Evolutionary conservation across 2,113 vertebrate species (phyloP), one percentile per base, ranked within the genome.

Genomic region (Corythornis vintsioides): DNA sequence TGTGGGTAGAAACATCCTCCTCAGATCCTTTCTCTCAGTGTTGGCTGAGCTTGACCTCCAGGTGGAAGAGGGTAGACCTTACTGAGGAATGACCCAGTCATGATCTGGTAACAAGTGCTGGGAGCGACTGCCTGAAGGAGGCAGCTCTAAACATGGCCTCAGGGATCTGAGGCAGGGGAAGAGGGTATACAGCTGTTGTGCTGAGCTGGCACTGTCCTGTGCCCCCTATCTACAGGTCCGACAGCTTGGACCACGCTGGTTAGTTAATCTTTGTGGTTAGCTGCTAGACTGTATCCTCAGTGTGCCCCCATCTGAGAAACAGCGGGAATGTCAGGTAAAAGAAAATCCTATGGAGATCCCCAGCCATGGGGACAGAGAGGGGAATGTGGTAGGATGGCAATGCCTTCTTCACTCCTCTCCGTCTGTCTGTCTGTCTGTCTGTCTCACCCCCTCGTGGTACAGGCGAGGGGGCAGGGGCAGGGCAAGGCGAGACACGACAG

Each of bases 401-500:
- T n/a, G 7, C 40, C 13, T 13, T 19, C 45, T 47, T 29, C 79
- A 83, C 61, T 40, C 24, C 10, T 35, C 67, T 71, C 7, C 7
- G 4, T 25, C 18, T 40, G 40, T 19, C 20, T 13, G 11, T 38
- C 56, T 33, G 33, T 33, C 33, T 31, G n/a, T 24, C 45, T 42
- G 42, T 86, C 70, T 43, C 72, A 8, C 3, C 3, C 19, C 11
- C 40, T 48, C 0, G 0, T 56, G 76, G 15, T 6, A 20, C 4
- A 12, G 92, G 55, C 18, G 40, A 47, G 89, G 94, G 90, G 94
- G 90, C 24, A 29, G 45, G 76, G 88, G 66, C 16, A 5, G 81
- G 63, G 82, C 93, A 73, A 56, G 47, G 71, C 80, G 86, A 69
- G 96, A 78, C 92, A 79, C 3, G 81, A 89, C 72, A 74, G 75